phyloP scores from a whole-genome alignment of 2,797 vertebrate genomes.

The Platyrinchus mystaceus region DNA sequence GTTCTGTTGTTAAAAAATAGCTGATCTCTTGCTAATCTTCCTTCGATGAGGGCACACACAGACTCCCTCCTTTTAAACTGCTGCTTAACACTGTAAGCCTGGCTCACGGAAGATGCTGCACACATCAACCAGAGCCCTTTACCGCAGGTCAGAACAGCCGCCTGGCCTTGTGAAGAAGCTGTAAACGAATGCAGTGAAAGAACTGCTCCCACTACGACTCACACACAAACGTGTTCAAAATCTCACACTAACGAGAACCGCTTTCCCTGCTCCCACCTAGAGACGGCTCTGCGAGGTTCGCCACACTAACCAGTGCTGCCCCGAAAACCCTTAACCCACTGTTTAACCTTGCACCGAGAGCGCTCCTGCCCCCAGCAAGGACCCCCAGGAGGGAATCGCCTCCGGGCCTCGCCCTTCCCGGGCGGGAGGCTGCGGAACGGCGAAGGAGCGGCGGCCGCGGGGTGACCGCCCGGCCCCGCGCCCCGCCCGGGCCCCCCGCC shows the following conservation, averaged over 20 bases:
- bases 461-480: neutral
- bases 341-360: neutral
- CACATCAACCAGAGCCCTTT: neutral
- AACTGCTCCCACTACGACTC: accelerated
- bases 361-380: neutral
- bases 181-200: accelerated
- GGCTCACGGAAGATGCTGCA: accelerated
- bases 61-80: neutral
- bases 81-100: neutral
- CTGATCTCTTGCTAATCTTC: neutral
- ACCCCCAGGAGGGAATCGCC: neutral
- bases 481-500: neutral
- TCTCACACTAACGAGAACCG: accelerated
- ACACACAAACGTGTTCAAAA: accelerated
- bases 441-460: neutral
- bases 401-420: neutral
- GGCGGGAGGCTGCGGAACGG: neutral
- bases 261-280: neutral
- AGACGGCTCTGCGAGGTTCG: neutral
- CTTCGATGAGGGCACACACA: neutral
- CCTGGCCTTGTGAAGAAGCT: neutral
- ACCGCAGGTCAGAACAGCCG: neutral
- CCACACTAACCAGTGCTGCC: accelerated
- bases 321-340: neutral
- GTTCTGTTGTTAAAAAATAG: neutral